Evolutionary conservation across 2,797 vertebrate genomes (phyloP), one percentile per base, ranked within the genome.

Genomic region (Scomberomorus guttatus): DNA sequence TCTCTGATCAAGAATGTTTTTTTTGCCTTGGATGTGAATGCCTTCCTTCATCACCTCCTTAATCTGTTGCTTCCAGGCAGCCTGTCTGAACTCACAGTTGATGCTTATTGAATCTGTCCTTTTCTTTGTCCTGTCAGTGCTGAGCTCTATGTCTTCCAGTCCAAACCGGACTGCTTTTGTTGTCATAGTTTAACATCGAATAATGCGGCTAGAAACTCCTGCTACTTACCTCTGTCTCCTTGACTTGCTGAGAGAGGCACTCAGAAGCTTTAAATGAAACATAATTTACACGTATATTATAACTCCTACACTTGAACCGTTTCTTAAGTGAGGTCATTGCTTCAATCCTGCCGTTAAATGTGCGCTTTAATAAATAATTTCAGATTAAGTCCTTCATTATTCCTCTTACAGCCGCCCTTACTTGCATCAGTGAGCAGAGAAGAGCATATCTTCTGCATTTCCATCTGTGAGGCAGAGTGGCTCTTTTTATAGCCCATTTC

Each of bases 401-500:
- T 76, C 18, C 37, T 60, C 82, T 72, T 65, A 6, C 48, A 20
- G 20, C 64, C 17, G 11, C 12, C 20, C 42, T 78, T 42, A 3
- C 37, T 76, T 44, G 42, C 56, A 29, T 77, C 70, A 64, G 5
- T 63, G 50, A 70, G 70, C 57, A 75, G 27, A 71, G 68, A 69
- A 55, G 51, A 82, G 3, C 67, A 63, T 39, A 62, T 78, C 58
- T 54, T 9, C 52, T 42, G 13, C n/a, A 6, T 65, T 75, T 81
- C 24, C 22, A 22, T 83, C 66, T 75, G 20, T 50, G 58, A 79
- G 62, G 42, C 62, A 50, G 57, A 69, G 44, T 15, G 11, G 7
- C 72, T 66, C 46, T 72, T 65, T 83, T 75, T 80, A 70, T 50
- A 80, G 51, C 32, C 37, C 39, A 13, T 81, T 75, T 68, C 13